These are phyloP conservation scores for Tachypleus tridentatus DNA, from an alignment of 1,140 invertebrate genomes.

Conservation along the genomic window DNA sequence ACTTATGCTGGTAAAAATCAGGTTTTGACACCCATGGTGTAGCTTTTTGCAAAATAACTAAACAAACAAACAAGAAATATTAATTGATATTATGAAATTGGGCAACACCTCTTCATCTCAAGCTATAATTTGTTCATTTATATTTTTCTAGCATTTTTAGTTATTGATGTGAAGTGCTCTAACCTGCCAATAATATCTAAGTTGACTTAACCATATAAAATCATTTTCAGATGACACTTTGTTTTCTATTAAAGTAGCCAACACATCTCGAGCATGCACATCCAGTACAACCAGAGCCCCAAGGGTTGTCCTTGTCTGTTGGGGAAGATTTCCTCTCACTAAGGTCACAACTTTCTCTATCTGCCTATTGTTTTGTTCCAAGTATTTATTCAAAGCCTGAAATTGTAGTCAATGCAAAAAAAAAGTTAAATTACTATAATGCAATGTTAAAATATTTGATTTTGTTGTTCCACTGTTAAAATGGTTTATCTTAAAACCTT, in stretches of 20 bases:
- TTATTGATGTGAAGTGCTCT: conserved; percentile 20
- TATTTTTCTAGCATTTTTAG: conserved; percentile 2
- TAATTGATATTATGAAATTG: too few relatives aligned
- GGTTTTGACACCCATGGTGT: too few relatives aligned
- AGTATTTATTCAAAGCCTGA: conserved; percentile 40
- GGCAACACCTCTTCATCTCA: too few relatives aligned
- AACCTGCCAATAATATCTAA: conserved; percentile 92
- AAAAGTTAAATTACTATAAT: background rate
- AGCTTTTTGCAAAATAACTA: too few relatives aligned
- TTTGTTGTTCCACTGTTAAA: too few relatives aligned
- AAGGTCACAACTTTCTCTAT: conserved; percentile 78
- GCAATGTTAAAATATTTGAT: too few relatives aligned
- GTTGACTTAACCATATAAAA: conserved; percentile 81
- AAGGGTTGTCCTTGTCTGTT: conserved; percentile 79
- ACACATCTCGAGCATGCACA: conserved; percentile 80
- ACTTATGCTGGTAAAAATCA: too few relatives aligned
- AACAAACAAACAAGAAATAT: background rate
- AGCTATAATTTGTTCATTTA: background rate
- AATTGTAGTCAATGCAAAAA: background rate
- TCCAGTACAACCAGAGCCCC: conserved; percentile 80
- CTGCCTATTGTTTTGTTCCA: conserved; percentile 45
- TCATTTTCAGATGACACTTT: conserved; percentile 57
- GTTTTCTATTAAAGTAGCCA: conserved; percentile 53
- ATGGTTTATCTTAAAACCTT: too few relatives aligned
- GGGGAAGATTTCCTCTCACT: conserved; percentile 69